Base-by-base conservation (phyloP, 2,888 invertebrate species). In the Cephalotes varians region DNA sequence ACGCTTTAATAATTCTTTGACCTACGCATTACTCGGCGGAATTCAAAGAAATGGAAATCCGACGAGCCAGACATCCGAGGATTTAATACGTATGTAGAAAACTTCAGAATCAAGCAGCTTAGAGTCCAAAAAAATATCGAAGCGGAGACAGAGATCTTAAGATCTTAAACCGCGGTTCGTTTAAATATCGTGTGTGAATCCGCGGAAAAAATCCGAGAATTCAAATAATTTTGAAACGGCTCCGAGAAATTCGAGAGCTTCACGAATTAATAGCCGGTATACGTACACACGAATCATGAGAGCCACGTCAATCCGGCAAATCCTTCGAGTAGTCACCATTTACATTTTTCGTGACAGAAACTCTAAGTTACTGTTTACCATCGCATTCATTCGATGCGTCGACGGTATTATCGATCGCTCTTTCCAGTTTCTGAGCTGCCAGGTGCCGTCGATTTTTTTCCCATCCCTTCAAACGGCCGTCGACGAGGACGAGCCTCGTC, bases 1-100 rank as follows among this genome's bases (percentile, higher is more conserved):
- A 85, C 81, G 86, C 86, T 90, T 90, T 89, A 88, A 91, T 91
- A 89, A 91, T 91, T 90, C 85, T 85, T 86, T 84, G 67, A 65
- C 74, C 47, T 40, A 18, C 67, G 69, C 40, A 37, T 56, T 44
- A 40, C 56, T 40, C n/a, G 25, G 37, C 54, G 34, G 51, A 44
- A 64, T 64, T 40, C 74, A 31, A 73, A 74, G 51, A 73, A 73
- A 64, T 74, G 51, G 25, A 81, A 73, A 74, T 62, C 21, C 54
- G 64, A 58, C 51, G 44, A n/a, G 62, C 10, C 4, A 40, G 18
- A 49, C 21, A 25, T 21, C 44, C 47, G 18, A 60, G 56, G 51
- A 51, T 65, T 76, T 65, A 31, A 1, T 28, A 47, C 44, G 34
- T 54, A 40, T 65, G 15, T 40, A 21, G 67, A 67, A 67, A n/a